Percentiles rank a stretch among this genome's conserved stretches.
Conservation (phyloP, 2,113 vertebrate genomes). For the Mastomys coucha region DNA sequence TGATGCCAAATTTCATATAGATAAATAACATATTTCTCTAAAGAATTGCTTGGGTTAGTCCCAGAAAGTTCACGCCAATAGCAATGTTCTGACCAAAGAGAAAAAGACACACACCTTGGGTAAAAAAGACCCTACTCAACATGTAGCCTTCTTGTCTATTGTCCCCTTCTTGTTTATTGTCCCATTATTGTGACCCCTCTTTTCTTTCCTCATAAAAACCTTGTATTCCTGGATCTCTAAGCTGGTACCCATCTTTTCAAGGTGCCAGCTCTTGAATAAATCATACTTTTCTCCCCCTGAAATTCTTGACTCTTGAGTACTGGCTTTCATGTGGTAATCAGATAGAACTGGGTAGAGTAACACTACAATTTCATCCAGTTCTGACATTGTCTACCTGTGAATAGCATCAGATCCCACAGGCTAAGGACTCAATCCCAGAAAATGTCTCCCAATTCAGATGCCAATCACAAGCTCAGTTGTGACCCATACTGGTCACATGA, state of each 20-base stretch:
- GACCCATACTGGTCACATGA: not conserved
- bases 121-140: not conserved
- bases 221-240: not conserved
- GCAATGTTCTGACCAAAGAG: not conserved
- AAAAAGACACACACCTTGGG: not conserved
- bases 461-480: not conserved
- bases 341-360: not conserved
- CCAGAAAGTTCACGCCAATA: not conserved
- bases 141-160: not conserved
- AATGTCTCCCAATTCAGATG: not conserved
- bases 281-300: not conserved
- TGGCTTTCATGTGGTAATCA: not conserved
- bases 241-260: not conserved
- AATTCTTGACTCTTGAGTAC: not conserved
- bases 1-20: not conserved
- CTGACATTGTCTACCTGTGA: not conserved
- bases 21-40: not conserved
- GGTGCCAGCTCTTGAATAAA: not conserved
- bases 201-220: not conserved
- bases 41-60: not conserved
- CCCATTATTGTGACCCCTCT: not conserved
- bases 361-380: not conserved
- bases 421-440: not conserved
- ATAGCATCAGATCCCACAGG: not conserved
- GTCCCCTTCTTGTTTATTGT: not conserved